These are phyloP conservation scores for Pentamera pediparva DNA, from an alignment of 53 echinoderm and acorn worm species.

Conservation along the genomic window DNA sequence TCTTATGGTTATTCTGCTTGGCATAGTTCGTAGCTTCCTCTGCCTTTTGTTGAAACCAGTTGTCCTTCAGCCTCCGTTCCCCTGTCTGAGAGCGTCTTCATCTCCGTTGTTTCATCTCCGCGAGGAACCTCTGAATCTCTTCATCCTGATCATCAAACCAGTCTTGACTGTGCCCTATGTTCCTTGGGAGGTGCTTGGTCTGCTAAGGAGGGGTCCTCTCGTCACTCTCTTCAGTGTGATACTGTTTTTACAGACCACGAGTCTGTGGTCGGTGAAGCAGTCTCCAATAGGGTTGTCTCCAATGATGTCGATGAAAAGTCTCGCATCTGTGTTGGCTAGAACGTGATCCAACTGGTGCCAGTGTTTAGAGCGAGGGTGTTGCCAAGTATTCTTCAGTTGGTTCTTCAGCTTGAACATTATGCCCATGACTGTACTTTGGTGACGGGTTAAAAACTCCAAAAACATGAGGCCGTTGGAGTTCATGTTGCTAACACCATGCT, in stretches of 20 bases:
- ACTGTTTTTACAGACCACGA: conserved; percentile 27
- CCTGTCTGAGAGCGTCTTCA: conserved; percentile 10
- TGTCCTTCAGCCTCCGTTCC: conserved; percentile 1
- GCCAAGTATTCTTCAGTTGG: too few relatives aligned
- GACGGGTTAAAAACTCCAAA: conserved; percentile 26
- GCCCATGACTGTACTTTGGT: conserved; percentile 18
- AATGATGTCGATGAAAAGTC: background rate
- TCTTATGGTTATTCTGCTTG: conserved; percentile 17
- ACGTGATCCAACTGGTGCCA: conserved; percentile 35
- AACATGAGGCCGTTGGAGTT: conserved; percentile 27
- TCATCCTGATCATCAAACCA: conserved; percentile 39
- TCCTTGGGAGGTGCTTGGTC: conserved; percentile 1
- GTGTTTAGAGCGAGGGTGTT: conserved; percentile 26
- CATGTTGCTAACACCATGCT: conserved; percentile 26
- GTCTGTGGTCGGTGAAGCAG: conserved; percentile 44
- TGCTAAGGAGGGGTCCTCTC: background rate
- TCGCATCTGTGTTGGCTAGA: background rate
- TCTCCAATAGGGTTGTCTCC: conserved; percentile 25
- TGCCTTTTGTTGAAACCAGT: conserved; percentile 28
- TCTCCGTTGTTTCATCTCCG: conserved; percentile 5
- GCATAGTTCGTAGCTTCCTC: conserved; percentile 9
- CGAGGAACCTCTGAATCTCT: conserved; percentile 2
- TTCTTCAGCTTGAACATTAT: conserved; percentile 38
- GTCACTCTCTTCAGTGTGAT: background rate
- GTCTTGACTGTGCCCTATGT: conserved; percentile 10